Conservation (phyloP, 1,140 invertebrate genomes). For the Trialeurodes vaporariorum region DNA sequence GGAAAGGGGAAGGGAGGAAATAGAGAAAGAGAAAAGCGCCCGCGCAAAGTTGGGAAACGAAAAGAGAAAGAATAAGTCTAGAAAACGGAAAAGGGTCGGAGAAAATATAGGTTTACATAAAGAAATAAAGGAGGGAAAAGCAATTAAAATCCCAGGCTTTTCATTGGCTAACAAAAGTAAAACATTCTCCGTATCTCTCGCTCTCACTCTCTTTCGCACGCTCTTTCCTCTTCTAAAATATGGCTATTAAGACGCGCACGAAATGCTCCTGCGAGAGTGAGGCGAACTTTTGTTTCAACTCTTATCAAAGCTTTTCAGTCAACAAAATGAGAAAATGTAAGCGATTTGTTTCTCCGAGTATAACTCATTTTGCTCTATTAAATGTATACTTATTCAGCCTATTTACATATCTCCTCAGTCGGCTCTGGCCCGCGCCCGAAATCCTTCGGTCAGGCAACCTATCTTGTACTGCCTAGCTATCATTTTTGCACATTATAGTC, state of each 20-base stretch:
- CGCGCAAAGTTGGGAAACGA: too few species aligned
- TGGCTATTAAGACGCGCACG: neutral
- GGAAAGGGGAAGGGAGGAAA: neutral
- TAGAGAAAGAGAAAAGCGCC: too few species aligned
- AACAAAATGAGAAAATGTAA: neutral
- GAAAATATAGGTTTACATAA: constrained; percentile 1
- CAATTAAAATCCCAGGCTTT: constrained; percentile 19
- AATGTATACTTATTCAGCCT: neutral
- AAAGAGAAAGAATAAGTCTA: neutral
- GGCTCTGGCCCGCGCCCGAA: neutral
- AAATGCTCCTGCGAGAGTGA: too few species aligned
- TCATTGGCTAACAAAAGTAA: constrained; percentile 9
- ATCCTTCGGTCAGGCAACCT: neutral
- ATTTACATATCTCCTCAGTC: neutral
- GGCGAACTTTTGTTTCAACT: neutral
- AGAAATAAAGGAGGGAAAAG: constrained; percentile 14
- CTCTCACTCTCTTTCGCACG: neutral
- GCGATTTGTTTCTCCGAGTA: neutral
- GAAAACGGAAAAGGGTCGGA: neutral
- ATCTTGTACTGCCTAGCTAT: neutral
- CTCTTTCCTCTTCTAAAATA: too few species aligned
- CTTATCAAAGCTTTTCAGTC: neutral
- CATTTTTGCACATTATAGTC: too few species aligned
- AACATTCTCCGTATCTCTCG: neutral
- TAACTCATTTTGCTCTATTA: neutral